Conservation (phyloP, 1,140 invertebrate genomes). For the Macrobrachium nipponense region DNA sequence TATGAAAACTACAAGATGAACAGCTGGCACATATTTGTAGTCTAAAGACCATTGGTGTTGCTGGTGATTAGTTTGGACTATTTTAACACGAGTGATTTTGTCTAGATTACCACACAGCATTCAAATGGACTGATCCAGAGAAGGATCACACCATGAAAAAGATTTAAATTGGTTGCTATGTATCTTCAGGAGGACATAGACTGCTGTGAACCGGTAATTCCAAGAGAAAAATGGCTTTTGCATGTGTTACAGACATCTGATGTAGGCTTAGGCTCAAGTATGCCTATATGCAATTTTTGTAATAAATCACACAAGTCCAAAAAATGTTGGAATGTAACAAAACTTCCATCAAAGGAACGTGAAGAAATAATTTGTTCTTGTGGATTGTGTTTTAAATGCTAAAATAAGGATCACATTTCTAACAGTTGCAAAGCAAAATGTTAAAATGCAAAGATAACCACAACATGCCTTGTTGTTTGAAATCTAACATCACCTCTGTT, state of each 20-base stretch:
- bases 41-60: slow-evolving; percentile 33
- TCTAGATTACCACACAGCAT: slow-evolving; percentile 25
- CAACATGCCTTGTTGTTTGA: not conserved
- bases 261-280: not conserved
- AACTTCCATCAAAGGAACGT: not conserved
- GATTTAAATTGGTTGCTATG: slow-evolving; percentile 21
- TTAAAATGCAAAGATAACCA: not conserved
- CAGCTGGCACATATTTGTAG: slow-evolving; percentile 25
- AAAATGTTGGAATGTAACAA: not conserved
- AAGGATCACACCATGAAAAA: slow-evolving; percentile 29
- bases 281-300: not conserved
- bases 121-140: slow-evolving; percentile 31
- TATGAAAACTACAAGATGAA: slow-evolving; percentile 36
- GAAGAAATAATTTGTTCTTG: not conserved
- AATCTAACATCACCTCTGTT: too few relatives aligned
- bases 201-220: slow-evolving; percentile 1
- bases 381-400: slow-evolving; percentile 9
- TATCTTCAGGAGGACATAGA: slow-evolving; percentile 36
- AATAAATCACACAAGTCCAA: not conserved
- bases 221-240: not conserved
- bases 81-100: slow-evolving; percentile 22
- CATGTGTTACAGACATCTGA: not conserved
- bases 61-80: slow-evolving; percentile 19
- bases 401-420: not conserved
- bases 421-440: not conserved